These are phyloP conservation scores for Mormyrops attenuatus DNA, from an alignment of 2,797 vertebrate species.

Conservation along the genomic window DNA sequence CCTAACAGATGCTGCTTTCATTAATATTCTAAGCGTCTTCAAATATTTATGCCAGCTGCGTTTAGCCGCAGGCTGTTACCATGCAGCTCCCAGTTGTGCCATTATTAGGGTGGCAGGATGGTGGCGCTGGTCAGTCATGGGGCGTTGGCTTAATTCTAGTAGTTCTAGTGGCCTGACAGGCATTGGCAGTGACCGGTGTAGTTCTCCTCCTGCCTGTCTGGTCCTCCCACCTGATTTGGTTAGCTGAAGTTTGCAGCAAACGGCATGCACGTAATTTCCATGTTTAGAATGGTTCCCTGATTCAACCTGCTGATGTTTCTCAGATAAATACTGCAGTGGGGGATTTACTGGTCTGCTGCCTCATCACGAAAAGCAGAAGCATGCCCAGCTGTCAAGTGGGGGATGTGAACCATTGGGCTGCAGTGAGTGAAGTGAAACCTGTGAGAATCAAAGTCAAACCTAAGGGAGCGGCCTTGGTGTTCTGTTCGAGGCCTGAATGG, in stretches of 20 bases:
- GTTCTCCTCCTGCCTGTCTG: neutral
- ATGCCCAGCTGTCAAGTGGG: constrained; percentile 41
- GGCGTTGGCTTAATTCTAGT: neutral
- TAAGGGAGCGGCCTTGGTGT: constrained; percentile 45
- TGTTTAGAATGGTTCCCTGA: neutral
- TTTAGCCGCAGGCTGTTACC: constrained; percentile 46
- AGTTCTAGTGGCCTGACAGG: neutral
- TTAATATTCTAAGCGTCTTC: constrained; percentile 56
- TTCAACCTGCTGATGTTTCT: neutral
- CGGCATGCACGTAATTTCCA: neutral
- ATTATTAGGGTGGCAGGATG: neutral
- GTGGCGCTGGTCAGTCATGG: constrained; percentile 9
- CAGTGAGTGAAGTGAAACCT: constrained; percentile 38
- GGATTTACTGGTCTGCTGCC: too few relatives aligned
- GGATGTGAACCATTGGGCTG: constrained; percentile 35
- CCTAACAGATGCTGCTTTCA: constrained; percentile 43
- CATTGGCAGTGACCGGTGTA: neutral
- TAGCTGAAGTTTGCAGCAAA: neutral
- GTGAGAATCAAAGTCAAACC: constrained; percentile 60
- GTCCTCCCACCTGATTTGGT: neutral
- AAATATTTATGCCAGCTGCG: constrained; percentile 62
- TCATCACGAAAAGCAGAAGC: constrained; percentile 15
- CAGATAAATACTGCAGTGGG: neutral
- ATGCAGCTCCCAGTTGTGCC: constrained; percentile 21
- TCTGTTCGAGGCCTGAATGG: neutral